Percentiles rank a stretch among this genome's conserved stretches.
phyloP scores from a whole-genome alignment of 2,888 invertebrate genomes.

The Piscicola geometra region DNA sequence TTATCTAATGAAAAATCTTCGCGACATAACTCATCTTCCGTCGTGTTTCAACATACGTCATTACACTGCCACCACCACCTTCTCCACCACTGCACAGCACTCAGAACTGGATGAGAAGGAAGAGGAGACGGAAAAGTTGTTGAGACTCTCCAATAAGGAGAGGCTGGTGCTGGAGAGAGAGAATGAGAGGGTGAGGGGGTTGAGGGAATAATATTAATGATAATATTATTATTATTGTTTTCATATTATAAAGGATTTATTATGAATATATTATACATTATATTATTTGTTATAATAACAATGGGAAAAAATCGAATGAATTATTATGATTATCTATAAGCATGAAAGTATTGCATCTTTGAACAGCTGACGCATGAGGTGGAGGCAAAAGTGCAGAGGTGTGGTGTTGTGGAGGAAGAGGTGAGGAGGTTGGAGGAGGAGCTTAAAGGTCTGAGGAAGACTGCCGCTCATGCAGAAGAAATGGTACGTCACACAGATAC shows the following conservation, averaged over 20 bases:
- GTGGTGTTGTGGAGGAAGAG: conserved; percentile 47
- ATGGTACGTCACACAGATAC: conserved; percentile 43
- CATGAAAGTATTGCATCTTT: too few species aligned
- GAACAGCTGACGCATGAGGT: neutral
- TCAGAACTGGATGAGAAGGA: conserved; percentile 47
- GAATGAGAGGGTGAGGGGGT: conserved; percentile 29
- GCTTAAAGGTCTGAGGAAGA: conserved; percentile 47
- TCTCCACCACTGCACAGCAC: conserved; percentile 36
- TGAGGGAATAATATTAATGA: neutral
- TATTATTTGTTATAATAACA: too few species aligned
- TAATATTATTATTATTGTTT: neutral
- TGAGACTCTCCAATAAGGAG: conserved; percentile 57
- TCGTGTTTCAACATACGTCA: neutral
- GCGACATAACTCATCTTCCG: neutral
- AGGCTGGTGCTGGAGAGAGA: conserved; percentile 55
- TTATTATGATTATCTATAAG: too few species aligned
- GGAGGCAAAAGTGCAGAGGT: conserved; percentile 30
- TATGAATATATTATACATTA: too few species aligned
- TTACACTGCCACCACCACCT: neutral
- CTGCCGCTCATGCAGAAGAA: conserved; percentile 47
- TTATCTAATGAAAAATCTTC: neutral
- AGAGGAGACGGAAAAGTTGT: conserved; percentile 53
- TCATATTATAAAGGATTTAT: too few species aligned
- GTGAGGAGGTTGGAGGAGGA: conserved; percentile 49
- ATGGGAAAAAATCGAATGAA: too few species aligned